Conservation (phyloP, 2,888 invertebrate genomes). For the Philhelius pedissequus region DNA sequence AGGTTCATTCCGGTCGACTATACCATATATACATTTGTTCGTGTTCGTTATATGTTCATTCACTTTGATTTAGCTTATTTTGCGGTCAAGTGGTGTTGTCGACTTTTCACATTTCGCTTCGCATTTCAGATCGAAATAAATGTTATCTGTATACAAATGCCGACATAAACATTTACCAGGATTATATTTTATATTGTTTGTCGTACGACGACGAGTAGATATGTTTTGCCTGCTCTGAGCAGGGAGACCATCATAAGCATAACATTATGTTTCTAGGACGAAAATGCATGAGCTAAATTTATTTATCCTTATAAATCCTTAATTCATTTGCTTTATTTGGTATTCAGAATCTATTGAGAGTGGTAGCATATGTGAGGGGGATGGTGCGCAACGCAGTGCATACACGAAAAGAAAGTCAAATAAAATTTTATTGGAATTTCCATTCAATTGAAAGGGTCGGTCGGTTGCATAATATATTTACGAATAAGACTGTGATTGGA, state of each 20-base stretch:
- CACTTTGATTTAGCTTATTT: conserved; percentile 32
- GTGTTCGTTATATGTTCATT: conserved; percentile 43
- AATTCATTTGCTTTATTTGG: conserved; percentile 36
- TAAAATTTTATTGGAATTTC: conserved; percentile 14
- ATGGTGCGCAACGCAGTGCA: not conserved
- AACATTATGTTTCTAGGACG: not conserved
- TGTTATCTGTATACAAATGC: conserved; percentile 26
- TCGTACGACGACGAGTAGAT: not conserved
- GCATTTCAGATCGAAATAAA: conserved; percentile 34
- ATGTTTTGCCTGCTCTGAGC: not conserved
- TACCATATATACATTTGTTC: not conserved
- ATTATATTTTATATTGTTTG: conserved; percentile 21
- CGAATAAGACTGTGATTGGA: not conserved
- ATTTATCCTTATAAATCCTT: conserved; percentile 37
- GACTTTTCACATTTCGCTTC: conserved; percentile 56
- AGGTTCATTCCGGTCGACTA: not conserved
- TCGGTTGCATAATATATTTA: not conserved
- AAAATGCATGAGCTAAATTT: conserved; percentile 34
- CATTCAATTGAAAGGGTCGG: not conserved
- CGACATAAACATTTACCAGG: conserved; percentile 31
- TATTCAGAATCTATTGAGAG: not conserved
- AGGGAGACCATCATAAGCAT: not conserved
- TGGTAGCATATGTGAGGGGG: not conserved
- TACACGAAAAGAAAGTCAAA: conserved; percentile 2
- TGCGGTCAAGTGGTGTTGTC: conserved; percentile 59